Evolutionary conservation across 2,888 invertebrate genomes (phyloP), one percentile per base, ranked within the genome.

Genomic region (Drosophila austrosaltans): DNA sequence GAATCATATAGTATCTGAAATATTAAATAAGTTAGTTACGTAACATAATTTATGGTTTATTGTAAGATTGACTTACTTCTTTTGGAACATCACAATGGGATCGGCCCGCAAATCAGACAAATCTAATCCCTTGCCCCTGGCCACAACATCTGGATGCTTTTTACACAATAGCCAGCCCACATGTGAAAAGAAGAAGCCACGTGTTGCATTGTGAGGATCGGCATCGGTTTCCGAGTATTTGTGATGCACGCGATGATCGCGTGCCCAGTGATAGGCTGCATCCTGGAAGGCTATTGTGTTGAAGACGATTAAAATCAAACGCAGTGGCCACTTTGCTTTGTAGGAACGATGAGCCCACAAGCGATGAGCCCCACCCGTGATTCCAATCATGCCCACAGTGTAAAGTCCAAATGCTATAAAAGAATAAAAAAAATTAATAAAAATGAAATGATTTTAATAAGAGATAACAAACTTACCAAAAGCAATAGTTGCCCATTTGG

Each of bases 121-220:
- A 90, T 98, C 98, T 25, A 98, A 94, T 54, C 95, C 94, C 81
- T 96, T 96, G 89, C 98, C 98, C 92, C 98, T 98, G 74, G 93
- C 94, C 90, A 95, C 96, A 53, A 99, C 96, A 77, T 97, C 96
- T 0, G 97, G 97, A 91, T 98, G 98, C 92, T 99, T 98, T 82
- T 95, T 95, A 85, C 96, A 96, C 64, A 98, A 93, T 72, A 99
- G 93, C 99, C 99, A 99, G 69, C 99, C 99, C 83, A 98, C 94
- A 92, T 99, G 99, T 0, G 98, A 95, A 93, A 98, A 99, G 94
- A 98, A 98, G 93, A 99, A 98, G 10, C 99, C 99, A 28, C 98
- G 92, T 2, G 94, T 96, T 1, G 98, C 97, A 91, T 98, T 98
- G 92, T 98, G 98, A 0, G 98, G 98, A 93, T 98, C 98, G 0